phyloP scores from a whole-genome alignment of 2,888 invertebrate species.

The Notodonta dromedarius region DNA sequence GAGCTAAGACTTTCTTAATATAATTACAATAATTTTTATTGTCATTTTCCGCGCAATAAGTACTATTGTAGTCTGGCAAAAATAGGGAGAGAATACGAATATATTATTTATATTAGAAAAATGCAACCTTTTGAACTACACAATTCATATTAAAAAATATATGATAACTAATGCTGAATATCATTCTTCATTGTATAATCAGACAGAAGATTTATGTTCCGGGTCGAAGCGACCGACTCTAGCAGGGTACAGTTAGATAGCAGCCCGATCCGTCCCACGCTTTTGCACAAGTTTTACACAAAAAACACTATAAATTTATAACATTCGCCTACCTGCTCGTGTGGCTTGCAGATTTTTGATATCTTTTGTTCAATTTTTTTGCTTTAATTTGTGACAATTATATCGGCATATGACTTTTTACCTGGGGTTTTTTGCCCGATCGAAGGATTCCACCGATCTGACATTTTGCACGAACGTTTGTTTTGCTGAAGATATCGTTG shows the following conservation, averaged over 20 bases:
- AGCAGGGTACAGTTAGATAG: conserved; percentile 70
- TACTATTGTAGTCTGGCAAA: too few relatives aligned
- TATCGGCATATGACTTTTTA: conserved; percentile 84
- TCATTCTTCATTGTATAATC: conserved; percentile 40
- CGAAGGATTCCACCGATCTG: conserved; percentile 61
- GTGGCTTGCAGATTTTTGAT: conserved; percentile 84
- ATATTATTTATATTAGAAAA: neutral
- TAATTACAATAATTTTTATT: too few relatives aligned
- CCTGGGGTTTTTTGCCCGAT: conserved; percentile 71
- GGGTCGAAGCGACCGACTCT: conserved; percentile 53
- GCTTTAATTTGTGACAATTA: conserved; percentile 85
- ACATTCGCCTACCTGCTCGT: conserved; percentile 80
- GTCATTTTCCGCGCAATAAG: too few relatives aligned
- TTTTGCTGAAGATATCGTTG: conserved; percentile 65
- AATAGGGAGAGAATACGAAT: neutral
- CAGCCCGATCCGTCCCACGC: conserved; percentile 73
- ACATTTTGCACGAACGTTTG: conserved; percentile 78
- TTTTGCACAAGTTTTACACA: conserved; percentile 76
- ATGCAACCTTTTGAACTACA: conserved; percentile 8
- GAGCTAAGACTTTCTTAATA: too few relatives aligned
- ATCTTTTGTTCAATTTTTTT: conserved; percentile 79
- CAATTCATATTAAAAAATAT: conserved; percentile 22
- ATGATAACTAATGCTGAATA: conserved; percentile 20
- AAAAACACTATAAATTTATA: conserved; percentile 70
- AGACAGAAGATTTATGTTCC: conserved; percentile 57